Evolutionary conservation across 1,140 invertebrate species (phyloP).

Genomic region (Tribolium castaneum): DNA sequence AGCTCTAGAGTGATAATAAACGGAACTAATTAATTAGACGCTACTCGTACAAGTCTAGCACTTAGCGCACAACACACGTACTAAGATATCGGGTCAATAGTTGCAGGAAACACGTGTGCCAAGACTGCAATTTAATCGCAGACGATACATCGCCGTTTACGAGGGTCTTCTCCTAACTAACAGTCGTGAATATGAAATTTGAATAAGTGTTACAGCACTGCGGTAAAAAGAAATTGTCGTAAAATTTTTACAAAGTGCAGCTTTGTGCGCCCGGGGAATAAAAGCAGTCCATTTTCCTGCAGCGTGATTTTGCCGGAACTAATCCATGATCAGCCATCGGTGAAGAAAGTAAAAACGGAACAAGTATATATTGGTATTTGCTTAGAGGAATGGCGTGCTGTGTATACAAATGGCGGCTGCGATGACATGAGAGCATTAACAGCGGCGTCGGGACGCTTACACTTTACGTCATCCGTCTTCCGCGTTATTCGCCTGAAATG

Average conservation of each 20-base stretch:
- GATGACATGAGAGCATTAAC: constrained; percentile 49
- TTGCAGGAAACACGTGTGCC: constrained; percentile 25
- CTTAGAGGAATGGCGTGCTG: constrained; percentile 42
- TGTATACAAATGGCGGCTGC: constrained; percentile 48
- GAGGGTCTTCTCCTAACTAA: constrained; percentile 4
- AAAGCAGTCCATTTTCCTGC: neutral
- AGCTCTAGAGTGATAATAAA: neutral
- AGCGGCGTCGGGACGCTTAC: constrained; percentile 48
- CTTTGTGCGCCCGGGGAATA: no score
- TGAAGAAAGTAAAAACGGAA: constrained; percentile 37
- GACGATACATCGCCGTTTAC: constrained; percentile 15
- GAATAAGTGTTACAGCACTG: neutral
- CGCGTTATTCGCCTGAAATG: constrained; percentile 40
- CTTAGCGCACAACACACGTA: constrained; percentile 10
- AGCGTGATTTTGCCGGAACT: neutral
- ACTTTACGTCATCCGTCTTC: constrained; percentile 47
- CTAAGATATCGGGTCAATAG: neutral
- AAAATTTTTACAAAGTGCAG: no score
- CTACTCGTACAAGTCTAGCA: neutral
- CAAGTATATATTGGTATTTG: constrained; percentile 49
- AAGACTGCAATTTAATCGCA: constrained; percentile 23
- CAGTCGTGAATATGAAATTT: neutral
- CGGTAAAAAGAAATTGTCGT: neutral
- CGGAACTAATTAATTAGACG: neutral
- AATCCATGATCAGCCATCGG: constrained; percentile 29